Evolutionary conservation across 2,797 vertebrate genomes (phyloP), one percentile per base, ranked within the genome.

Genomic region (Malacoctenus gilli): DNA sequence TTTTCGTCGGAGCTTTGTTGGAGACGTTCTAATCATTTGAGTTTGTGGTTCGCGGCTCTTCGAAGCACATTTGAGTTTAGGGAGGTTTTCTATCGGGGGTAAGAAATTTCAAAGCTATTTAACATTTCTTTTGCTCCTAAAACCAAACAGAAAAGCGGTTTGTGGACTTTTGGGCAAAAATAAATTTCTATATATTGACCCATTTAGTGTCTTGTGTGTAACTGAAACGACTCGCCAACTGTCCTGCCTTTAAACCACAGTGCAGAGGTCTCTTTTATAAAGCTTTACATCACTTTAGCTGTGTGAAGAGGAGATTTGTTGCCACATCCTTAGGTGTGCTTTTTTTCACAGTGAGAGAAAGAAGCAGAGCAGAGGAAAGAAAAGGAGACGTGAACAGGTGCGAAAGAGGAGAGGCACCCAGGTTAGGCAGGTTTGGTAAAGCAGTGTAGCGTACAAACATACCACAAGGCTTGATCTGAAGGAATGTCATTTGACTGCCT

Each of bases 401-500:
- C 14, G 18, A 66, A 54, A 53, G 43, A 66, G 74, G 73, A 79
- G 59, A 67, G 75, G 77, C 74, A 36, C 82, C 81, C 87, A 91
- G 86, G 89, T 88, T 79, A 55, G 83, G 79, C 89, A 88, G 88
- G 86, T 89, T 88, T 84, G 60, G 53, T 73, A 25, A 47, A 54
- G 72, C 52, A 66, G 72, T 69, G 70, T 79, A 74, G 68, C 41
- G 6, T 67, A 58, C 68, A 58, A 82, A 73, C 83, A 82, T 85
- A 80, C 68, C 68, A 77, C 63, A 63, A 76, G 59, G 79, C 57
- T 62, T 76, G 70, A 85, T 87, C 63, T 87, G 58, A 78, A 88
- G 80, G 85, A 91, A 90, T 88, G 86, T 79, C 68, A 82, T 85
- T 82, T 82, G 64, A 90, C 88, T 73, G 66, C 53, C 44, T 87